phyloP scores from a whole-genome alignment of 2,113 vertebrate species.

The Plestiodon gilberti region DNA sequence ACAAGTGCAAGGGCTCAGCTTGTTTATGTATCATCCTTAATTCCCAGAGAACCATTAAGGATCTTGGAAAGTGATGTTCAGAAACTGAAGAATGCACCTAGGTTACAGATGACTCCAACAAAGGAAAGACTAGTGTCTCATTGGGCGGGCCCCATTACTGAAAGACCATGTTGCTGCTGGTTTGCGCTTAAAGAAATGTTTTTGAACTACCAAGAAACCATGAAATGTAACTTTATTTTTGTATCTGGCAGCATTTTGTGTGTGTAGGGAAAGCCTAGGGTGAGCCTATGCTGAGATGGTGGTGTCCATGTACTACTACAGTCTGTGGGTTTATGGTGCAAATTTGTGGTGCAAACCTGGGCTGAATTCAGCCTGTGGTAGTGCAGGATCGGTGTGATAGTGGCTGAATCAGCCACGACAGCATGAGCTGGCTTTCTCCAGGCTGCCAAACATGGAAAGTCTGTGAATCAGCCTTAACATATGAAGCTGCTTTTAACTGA shows the following conservation, averaged over 20 bases:
- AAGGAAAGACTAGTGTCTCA: not conserved
- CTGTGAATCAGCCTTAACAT: accelerated
- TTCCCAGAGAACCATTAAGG: not conserved
- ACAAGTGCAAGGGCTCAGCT: not conserved
- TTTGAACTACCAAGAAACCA: accelerated
- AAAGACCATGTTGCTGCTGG: not conserved
- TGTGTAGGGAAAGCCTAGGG: not conserved
- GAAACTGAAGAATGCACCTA: not conserved
- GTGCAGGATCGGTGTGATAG: not conserved
- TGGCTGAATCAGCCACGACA: not conserved
- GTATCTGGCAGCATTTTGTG: not conserved
- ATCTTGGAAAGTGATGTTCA: not conserved
- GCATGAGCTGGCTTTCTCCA: not conserved
- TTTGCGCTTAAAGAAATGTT: not conserved
- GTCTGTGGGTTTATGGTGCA: not conserved
- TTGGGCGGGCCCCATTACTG: not conserved
- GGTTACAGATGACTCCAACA: not conserved
- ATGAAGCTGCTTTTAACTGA: no score
- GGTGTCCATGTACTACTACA: no score
- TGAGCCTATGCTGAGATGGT: not conserved
- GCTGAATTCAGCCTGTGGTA: not conserved
- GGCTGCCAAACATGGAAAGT: not conserved
- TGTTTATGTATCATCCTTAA: not conserved
- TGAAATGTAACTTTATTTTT: not conserved
- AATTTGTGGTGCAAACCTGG: not conserved